These are phyloP conservation scores for Strigamia maritima DNA, from an alignment of 2,888 invertebrate species.

Conservation along the genomic window DNA sequence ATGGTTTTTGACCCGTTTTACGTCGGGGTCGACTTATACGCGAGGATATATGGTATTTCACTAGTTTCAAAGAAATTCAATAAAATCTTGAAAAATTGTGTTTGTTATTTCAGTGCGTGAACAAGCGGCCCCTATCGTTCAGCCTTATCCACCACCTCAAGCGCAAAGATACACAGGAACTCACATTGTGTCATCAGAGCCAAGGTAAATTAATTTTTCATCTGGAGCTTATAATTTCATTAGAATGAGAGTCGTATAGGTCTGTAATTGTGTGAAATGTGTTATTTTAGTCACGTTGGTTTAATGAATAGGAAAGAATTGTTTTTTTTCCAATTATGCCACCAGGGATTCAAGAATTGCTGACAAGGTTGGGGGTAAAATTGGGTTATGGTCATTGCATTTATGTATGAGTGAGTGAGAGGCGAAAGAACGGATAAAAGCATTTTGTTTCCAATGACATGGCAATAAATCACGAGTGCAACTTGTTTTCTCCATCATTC, in stretches of 20 bases:
- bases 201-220: constrained; percentile 65
- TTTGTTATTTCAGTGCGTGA: constrained; percentile 58
- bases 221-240: neutral
- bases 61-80: no score
- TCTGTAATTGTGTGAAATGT: neutral
- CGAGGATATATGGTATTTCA: no score
- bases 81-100: no score
- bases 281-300: neutral
- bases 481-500: constrained; percentile 17
- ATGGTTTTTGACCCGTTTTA: no score
- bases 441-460: constrained; percentile 20
- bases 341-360: constrained; percentile 21
- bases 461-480: neutral
- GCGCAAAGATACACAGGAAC: constrained; percentile 65
- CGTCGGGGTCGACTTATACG: no score
- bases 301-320: neutral
- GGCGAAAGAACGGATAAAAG: constrained; percentile 17
- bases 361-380: constrained; percentile 8
- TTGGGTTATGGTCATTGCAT: constrained; percentile 17
- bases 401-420: constrained; percentile 17
- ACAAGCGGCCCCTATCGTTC: constrained; percentile 65
- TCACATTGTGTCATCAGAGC: constrained; percentile 69
- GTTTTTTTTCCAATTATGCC: constrained; percentile 33
- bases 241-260: neutral
- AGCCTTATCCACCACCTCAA: constrained; percentile 63